Base-by-base conservation (phyloP, 2,797 vertebrate species). In the Falco concolor region DNA sequence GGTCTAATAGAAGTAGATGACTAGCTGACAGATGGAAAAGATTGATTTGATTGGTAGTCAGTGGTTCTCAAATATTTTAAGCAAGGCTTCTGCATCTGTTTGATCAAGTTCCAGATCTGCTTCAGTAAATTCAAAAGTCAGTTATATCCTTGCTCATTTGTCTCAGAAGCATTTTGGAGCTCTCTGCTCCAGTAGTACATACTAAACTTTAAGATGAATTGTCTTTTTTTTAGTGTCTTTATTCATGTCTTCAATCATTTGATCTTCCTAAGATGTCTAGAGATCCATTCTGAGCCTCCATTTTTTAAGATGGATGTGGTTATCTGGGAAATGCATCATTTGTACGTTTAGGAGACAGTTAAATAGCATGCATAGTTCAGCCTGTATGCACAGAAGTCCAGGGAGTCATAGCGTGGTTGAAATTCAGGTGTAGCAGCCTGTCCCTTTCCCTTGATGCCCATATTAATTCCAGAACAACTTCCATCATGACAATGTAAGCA, bases 281-380 rank as follows among this genome's bases (percentile, higher is more conserved):
- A 90, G 36, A 87, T 90, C 47, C 50, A 69, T 88, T 82, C 63
- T 42, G 77, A 93, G 56, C 45, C 36, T 92, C 70, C 40, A 49
- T 94, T 96, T 96, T 95, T 94, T 54, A 96, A 90, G 95, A 96
- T 50, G 74, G 80, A 96, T 97, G 84, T 84, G 74, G 23, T 88
- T 95, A 49, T 56, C 59, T 84, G 77, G 47, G 74, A 94, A 82
- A 96, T 94, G 94, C 60, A 97, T 96, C 67, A 96, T 92, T 84
- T 90, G 86, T 79, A 40, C 80, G 42, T 93, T 93, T 90, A 93
- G 69, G 16, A 95, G 91, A 69, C 83, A 67, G 59, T 65, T 90
- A 92, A 89, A 90, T 56, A 92, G 24, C 57, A 25, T 73, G 61
- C 73, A 67, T 9, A 45, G 74, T 85, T 93, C 90, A 90, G 74